Base-by-base conservation (phyloP, 1,140 invertebrate genomes). In the Pararge aegeria region DNA sequence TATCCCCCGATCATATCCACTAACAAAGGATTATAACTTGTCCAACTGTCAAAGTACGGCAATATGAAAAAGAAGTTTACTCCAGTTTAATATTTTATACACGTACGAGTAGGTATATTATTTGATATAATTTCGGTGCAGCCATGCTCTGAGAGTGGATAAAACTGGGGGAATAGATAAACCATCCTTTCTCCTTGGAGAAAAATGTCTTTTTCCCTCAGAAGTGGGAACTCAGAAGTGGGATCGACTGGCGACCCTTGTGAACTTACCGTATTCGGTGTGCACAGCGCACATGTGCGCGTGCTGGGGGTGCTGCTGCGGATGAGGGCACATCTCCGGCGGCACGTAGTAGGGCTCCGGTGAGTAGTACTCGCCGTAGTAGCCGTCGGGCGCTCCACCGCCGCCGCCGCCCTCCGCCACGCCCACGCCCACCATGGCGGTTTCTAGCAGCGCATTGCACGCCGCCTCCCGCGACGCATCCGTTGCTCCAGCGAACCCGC, bases 211-310 rank as follows among this genome's bases (percentile, higher is more conserved):
- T n/a, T n/a, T n/a, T n/a, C n/a, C n/a, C n/a, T n/a, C n/a, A n/a
- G n/a, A n/a, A n/a, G n/a, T n/a, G n/a, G n/a, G n/a, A n/a, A n/a
- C n/a, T n/a, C 24, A 30, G 29, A 30, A 1, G 5, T 12, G 1
- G n/a, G 2, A 34, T 34, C 30, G n/a, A 7, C 3, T 34, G 7
- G 7, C 7, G 10, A 10, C 10, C 2, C 0, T 12, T 10, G 3
- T 0, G 12, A 3, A 34, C 30, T 4, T n/a, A 34, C 30, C 30
- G n/a, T 89, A 90, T 62, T 90, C 89, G 58, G 82, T 65, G 71
- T 87, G 86, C 73, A 89, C 75, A 55, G 87, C 83, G 75, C 89
- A 90, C 80, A 90, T 88, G 65, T 90, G 89, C 61, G 83, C 67
- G 60, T 89, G 86, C 64, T 86, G 86, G 19, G 84, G 87, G 51